phyloP scores from a whole-genome alignment of 2,888 invertebrate species.

The Morpho achilles region DNA sequence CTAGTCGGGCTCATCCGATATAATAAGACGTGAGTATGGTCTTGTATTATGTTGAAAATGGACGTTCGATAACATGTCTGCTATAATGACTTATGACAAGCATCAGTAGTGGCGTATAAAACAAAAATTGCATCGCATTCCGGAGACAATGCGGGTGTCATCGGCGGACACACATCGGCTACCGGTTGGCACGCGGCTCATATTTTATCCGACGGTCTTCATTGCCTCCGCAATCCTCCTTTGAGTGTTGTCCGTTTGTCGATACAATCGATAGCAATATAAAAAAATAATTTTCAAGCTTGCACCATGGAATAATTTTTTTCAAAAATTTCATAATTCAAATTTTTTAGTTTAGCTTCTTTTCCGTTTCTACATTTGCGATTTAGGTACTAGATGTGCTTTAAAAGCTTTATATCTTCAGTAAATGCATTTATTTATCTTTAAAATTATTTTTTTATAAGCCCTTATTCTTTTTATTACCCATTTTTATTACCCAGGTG shows the following conservation, averaged over 20 bases:
- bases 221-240: conserved; percentile 56
- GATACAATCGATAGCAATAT: not conserved
- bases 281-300: not conserved
- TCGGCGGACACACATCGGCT: conserved; percentile 59
- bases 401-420: too few relatives aligned
- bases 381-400: too few relatives aligned
- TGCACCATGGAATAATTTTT: too few relatives aligned
- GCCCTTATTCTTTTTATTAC: too few relatives aligned
- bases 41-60: not conserved
- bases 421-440: too few relatives aligned
- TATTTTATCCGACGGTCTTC: conserved; percentile 76
- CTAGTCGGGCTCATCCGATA: too few relatives aligned
- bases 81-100: conserved; percentile 4
- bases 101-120: conserved; percentile 8
- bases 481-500: too few relatives aligned
- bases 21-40: too few relatives aligned
- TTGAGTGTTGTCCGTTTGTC: conserved; percentile 27
- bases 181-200: conserved; percentile 65
- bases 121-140: conserved; percentile 24
- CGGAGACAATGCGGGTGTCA: conserved; percentile 62
- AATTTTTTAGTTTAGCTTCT: too few relatives aligned
- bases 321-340: too few relatives aligned
- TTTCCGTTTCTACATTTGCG: too few relatives aligned
- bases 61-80: not conserved
- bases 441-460: too few relatives aligned